phyloP scores from a whole-genome alignment of 2,888 invertebrate genomes.

The Eustalomyia histrio region DNA sequence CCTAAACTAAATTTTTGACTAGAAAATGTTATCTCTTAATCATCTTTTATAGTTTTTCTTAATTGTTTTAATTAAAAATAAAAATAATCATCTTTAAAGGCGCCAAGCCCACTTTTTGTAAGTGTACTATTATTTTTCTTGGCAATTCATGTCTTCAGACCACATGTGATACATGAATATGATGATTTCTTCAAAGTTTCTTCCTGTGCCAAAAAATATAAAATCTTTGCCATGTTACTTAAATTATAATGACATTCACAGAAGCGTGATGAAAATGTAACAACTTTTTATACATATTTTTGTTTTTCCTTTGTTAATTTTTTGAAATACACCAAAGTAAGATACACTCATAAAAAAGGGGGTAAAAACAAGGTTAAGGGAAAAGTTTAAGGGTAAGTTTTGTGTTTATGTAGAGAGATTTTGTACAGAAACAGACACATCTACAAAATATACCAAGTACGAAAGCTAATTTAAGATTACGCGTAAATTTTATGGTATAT shows the following conservation, averaged over 20 bases:
- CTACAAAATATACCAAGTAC: slow-evolving; percentile 4
- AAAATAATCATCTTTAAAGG: too few relatives aligned
- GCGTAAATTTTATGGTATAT: slow-evolving; percentile 66
- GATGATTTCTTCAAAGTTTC: slow-evolving; percentile 2
- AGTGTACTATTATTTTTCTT: too few relatives aligned
- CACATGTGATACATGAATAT: too few relatives aligned
- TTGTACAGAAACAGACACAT: slow-evolving; percentile 5
- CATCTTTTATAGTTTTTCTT: too few relatives aligned
- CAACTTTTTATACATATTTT: slow-evolving; percentile 26
- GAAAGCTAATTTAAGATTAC: slow-evolving; percentile 66
- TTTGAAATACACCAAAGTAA: slow-evolving; percentile 29
- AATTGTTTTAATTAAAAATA: too few relatives aligned
- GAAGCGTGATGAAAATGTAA: slow-evolving; percentile 63
- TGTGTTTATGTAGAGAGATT: slow-evolving; percentile 38
- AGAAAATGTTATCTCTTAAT: too few relatives aligned
- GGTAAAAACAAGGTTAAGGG: slow-evolving; percentile 8
- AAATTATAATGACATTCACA: slow-evolving; percentile 65
- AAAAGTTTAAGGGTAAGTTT: slow-evolving; percentile 49
- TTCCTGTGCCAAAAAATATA: slow-evolving; percentile 1
- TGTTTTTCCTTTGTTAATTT: neutral
- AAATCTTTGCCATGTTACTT: slow-evolving; percentile 54
- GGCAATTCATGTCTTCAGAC: too few relatives aligned
- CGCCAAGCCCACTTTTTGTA: too few relatives aligned
- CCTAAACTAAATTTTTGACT: too few relatives aligned
- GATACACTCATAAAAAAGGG: slow-evolving; percentile 21